Base-by-base conservation (phyloP, 2,113 vertebrate species). In the Dasyprocta punctata region DNA sequence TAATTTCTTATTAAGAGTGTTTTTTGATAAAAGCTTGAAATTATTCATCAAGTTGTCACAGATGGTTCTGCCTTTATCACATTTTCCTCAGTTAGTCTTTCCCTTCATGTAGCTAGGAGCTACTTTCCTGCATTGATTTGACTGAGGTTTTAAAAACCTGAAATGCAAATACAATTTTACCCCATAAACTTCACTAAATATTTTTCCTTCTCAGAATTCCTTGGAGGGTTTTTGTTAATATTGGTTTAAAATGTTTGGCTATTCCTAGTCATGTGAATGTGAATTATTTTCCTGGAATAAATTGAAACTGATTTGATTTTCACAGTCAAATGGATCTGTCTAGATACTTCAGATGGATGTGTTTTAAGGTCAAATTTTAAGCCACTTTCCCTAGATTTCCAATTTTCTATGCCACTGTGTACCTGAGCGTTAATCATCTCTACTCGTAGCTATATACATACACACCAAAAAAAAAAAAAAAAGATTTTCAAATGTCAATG, bases 1-100 rank as follows among this genome's bases (percentile, higher is more conserved):
- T 94, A 88, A 95, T 98, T 98, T 98, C 90, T 97, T 95, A 94
- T 97, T 95, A 86, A 96, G 71, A 83, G 10, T 94, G 89, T 94
- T 97, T 97, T 94, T 90, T 81, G 82, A 52, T 54, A 0, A 67
- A 96, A 97, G 84, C 67, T 92, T 96, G 80, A 90, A 96, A 16
- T 96, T 94, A 96, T 94, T 94, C 52, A 84, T 93, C 97, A 95
- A 96, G 94, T 97, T 98, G 78, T 77, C 88, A 91, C 73, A 97
- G 77, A 96, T 83, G 71, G 52, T 89, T 93, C 86, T 94, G 47
- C 82, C 60, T 95, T 93, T 52, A 90, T 90, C 65, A 41, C 36
- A 87, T 77, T 93, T 86, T 60, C 58, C 82, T 90, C 52, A 52
- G n/a, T 80, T 65, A 95, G 33, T 96, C n/a, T 96, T 95, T 87